Base-by-base conservation (phyloP, 1,140 invertebrate genomes). In the Hetaerina americana region DNA sequence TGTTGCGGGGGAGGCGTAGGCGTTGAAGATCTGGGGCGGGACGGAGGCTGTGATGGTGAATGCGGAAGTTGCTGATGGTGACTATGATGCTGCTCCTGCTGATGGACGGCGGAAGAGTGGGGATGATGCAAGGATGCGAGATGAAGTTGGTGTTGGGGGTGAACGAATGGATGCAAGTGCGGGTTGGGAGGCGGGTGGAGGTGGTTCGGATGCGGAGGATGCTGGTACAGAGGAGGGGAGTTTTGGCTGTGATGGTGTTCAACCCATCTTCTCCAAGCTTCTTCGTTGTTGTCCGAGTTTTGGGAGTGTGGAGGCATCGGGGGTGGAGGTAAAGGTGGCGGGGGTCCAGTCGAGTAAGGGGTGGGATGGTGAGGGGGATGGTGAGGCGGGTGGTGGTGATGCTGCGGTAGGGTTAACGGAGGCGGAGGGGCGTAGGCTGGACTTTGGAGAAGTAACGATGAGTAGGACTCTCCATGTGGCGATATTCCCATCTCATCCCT, bases 351-450 rank as follows among this genome's bases (percentile, higher is more conserved):
- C 77, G 77, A 5, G 74, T 73, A 18, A 25, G 12, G n/a, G 6
- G 69, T 27, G 49, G 15, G 49, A 26, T 27, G 26, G 26, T 26
- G 71, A 24, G 24, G 27, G 22, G 5, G 66, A 18, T 22, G 66
- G n/a, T 67, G 26, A 18, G 28, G 28, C 70, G 26, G 71, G 24
- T 10, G 72, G 71, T 0, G 75, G 24, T 75, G 12, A 78, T 74
- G 5, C 78, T 78, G 5, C 76, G 74, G 5, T 66, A 70, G 28
- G 18, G 80, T 80, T n/a, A 78, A 75, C 5, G 79, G 81, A 66
- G 80, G 76, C 71, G 74, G 82, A 79, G 76, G 82, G 83, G 78
- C 85, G 70, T 15, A 72, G 75, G 74, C 74, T 31, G 40, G 67
- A 57, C 40, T 57, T n/a, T 57, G 40, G 15, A 57, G 40, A 1